Conservation (phyloP, 2,888 invertebrate species). For the Lasioglossum villosulum region DNA sequence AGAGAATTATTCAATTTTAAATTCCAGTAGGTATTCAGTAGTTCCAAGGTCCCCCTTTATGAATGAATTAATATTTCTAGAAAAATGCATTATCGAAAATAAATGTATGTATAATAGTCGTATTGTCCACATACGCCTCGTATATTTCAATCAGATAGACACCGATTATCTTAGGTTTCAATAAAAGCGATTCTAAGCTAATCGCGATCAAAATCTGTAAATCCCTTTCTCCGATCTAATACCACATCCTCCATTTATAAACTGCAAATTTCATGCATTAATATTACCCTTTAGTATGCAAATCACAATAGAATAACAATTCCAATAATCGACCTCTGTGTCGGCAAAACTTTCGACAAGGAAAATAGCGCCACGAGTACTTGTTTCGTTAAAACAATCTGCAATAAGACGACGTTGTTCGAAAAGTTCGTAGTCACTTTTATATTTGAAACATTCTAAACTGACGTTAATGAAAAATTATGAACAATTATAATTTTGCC, state of each 20-base stretch:
- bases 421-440: too few species aligned
- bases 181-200: background rate
- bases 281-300: background rate
- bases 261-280: background rate
- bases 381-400: too few species aligned
- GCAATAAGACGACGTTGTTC: background rate
- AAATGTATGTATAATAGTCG: background rate
- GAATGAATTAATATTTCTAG: background rate
- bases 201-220: background rate
- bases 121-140: background rate
- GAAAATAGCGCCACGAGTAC: background rate
- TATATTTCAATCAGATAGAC: background rate
- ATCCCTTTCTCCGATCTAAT: background rate
- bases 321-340: background rate
- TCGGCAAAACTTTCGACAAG: background rate
- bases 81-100: background rate
- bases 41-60: too few species aligned
- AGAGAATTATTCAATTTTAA: too few species aligned
- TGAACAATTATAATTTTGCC: background rate
- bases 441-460: too few species aligned
- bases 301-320: background rate
- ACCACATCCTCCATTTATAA: too few species aligned
- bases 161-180: background rate
- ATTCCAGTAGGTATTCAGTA: background rate
- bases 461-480: too few species aligned